These are phyloP conservation scores for Microcebus jonahi DNA, from an alignment of 2,113 vertebrate species.

Conservation along the genomic window DNA sequence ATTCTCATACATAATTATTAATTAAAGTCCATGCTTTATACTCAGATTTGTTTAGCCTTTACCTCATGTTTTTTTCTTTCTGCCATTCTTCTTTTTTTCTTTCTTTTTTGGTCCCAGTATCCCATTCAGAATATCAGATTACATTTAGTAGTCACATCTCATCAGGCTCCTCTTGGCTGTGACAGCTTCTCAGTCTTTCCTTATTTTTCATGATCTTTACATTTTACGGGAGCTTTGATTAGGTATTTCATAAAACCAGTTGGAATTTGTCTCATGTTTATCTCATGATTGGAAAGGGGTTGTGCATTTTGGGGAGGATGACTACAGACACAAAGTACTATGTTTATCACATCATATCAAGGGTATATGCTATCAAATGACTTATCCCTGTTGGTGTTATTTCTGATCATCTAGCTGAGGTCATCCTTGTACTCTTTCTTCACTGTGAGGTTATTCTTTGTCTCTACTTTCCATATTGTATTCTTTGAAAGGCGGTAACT, in stretches of 20 bases:
- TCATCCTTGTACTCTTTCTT: background rate
- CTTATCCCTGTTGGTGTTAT: background rate
- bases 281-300: background rate
- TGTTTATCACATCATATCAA: background rate
- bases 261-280: background rate
- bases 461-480: background rate
- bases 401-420: background rate
- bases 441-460: background rate
- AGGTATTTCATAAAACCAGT: background rate
- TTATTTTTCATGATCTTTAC: background rate
- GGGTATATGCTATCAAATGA: no score
- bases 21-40: background rate
- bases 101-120: background rate
- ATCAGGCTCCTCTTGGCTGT: background rate
- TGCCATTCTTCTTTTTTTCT: rapidly evolving
- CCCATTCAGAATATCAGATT: background rate
- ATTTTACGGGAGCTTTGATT: background rate
- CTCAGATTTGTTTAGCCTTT: background rate
- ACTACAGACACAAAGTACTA: background rate
- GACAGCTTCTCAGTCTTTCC: background rate
- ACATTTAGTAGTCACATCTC: background rate
- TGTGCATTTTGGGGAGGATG: background rate
- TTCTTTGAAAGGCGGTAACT: background rate
- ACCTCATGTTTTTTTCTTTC: background rate
- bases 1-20: background rate